Percentiles rank a stretch among this genome's conserved stretches.
Evolutionary conservation across 2,113 vertebrate species (phyloP).

Genomic region (Vimba vimba): DNA sequence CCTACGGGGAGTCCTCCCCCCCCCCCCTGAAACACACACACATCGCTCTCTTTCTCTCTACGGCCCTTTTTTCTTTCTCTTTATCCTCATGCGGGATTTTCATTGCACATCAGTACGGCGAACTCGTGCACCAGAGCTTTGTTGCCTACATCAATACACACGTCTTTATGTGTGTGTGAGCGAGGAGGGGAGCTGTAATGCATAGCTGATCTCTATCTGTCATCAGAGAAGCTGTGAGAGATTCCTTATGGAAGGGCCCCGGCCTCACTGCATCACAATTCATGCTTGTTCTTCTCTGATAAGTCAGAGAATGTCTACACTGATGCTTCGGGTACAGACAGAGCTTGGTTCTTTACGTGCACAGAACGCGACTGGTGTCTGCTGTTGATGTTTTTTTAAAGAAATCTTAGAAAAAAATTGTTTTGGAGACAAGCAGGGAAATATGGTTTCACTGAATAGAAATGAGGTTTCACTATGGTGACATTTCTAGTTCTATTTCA

Average conservation of each 20-base stretch:
- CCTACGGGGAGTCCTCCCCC: constrained; percentile 48
- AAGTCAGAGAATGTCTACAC: constrained; percentile 39
- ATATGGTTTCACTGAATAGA: not conserved
- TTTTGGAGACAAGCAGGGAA: not conserved
- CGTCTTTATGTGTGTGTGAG: constrained; percentile 33
- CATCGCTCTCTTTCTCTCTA: constrained; percentile 4
- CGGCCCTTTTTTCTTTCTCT: constrained; percentile 3
- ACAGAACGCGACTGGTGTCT: not conserved
- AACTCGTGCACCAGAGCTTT: constrained; percentile 38
- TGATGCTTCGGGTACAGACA: constrained; percentile 33
- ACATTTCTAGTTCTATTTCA: not conserved
- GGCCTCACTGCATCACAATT: constrained; percentile 10
- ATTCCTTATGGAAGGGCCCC: constrained; percentile 40
- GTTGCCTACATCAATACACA: constrained; percentile 38
- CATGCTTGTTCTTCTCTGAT: constrained; percentile 46
- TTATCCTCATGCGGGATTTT: constrained; percentile 31
- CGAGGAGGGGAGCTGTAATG: constrained; percentile 37
- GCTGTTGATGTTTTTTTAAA: too few relatives aligned
- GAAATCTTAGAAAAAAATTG: not conserved
- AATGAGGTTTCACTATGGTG: not conserved
- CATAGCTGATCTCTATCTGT: constrained; percentile 55
- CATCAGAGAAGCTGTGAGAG: constrained; percentile 53
- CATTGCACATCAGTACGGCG: constrained; percentile 24
- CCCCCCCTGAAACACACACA: constrained; percentile 9
- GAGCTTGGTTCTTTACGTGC: not conserved